Base-by-base conservation (phyloP, 2,888 invertebrate species). In the Chromoteleia sp. region DNA sequence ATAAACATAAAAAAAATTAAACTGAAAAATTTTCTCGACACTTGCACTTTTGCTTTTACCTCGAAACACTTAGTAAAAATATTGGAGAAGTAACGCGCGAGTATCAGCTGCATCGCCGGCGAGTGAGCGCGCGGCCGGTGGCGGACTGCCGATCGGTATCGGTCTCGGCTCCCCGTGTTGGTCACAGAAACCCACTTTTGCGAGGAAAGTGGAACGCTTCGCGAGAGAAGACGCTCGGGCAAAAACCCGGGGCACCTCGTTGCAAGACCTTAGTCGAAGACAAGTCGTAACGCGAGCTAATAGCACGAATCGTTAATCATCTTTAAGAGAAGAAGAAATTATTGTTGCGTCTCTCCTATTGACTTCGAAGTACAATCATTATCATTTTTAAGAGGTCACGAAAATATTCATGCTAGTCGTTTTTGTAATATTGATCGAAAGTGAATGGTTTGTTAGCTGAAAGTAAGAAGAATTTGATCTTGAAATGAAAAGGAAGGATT, bases 181-280 rank as follows among this genome's bases (percentile, higher is more conserved):
- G 68, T 61, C 76, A 54, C 68, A 76, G 59, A 75, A 75, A 75
- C 74, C 81, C 81, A 81, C 81, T 80, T 79, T 80, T 70, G 68
- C 74, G 56, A 80, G 58, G 80, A 80, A 80, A 80, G 80, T 75
- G 58, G 80, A 61, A 74, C 80, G 61, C 8, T 25, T 50, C 41
- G 41, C 56, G 58, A 67, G 75, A 67, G 63, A 74, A 56, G 58
- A 75, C 54, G 30, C 21, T 12, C 41, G 19, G 33, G 17, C 39
- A 58, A 75, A 75, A 73, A 73, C 30, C 63, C 21, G 41, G 30
- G 4, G 43, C 29, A 41, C 36, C 59, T 70, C 36, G 48, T 12
- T 59, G 56, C 52, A 45, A 50, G n/a, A n/a, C n/a, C n/a, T n/a
- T n/a, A n/a, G n/a, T n/a, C n/a, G n/a, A n/a, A n/a, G n/a, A n/a